A percentile compares a stretch with the other conserved stretches of the same genome.
These are phyloP conservation scores for Peromyscus nudipes DNA, from an alignment of 2,797 vertebrate genomes.

Conservation along the genomic window DNA sequence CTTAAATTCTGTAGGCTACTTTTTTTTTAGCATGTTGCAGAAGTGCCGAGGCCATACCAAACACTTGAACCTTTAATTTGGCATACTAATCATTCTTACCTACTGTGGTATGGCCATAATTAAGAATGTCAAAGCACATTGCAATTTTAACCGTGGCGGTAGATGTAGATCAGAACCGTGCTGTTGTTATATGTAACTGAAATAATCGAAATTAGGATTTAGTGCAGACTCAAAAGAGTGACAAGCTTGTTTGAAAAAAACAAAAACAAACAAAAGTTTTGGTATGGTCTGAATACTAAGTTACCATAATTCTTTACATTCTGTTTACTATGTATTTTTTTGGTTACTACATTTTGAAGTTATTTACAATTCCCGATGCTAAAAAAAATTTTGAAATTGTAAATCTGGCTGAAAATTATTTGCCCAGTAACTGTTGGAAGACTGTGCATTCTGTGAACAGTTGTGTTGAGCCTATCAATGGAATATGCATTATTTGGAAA, in stretches of 20 bases:
- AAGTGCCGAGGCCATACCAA: conserved; percentile 95
- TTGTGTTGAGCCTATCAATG: conserved; percentile 86
- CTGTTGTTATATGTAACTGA: conserved; percentile 77
- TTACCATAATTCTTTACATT: conserved; percentile 83
- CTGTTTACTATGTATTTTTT: conserved; percentile 87
- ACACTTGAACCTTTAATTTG: conserved; percentile 87
- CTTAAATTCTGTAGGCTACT: conserved; percentile 91
- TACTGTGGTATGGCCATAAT: conserved; percentile 86
- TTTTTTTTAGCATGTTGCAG: conserved; percentile 88
- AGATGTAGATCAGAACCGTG: conserved; percentile 84
- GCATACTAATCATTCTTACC: conserved; percentile 77
- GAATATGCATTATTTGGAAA: conserved; percentile 88
- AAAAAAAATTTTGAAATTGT: conserved; percentile 80
- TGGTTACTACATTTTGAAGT: conserved; percentile 87
- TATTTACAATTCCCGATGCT: conserved; percentile 80
- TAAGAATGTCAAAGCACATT: conserved; percentile 83
- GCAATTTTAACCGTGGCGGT: conserved; percentile 74
- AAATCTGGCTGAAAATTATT: conserved; percentile 83
- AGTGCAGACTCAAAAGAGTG: conserved; percentile 86
- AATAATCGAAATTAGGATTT: conserved; percentile 85
- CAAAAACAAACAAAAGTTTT: conserved; percentile 87
- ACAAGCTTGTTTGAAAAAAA: conserved; percentile 79
- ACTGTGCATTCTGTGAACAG: conserved; percentile 85
- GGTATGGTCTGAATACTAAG: conserved; percentile 93
- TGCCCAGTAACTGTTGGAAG: conserved; percentile 85